These are phyloP conservation scores for Cheilosia urbana DNA, from an alignment of 2,888 invertebrate species.

Conservation along the genomic window DNA sequence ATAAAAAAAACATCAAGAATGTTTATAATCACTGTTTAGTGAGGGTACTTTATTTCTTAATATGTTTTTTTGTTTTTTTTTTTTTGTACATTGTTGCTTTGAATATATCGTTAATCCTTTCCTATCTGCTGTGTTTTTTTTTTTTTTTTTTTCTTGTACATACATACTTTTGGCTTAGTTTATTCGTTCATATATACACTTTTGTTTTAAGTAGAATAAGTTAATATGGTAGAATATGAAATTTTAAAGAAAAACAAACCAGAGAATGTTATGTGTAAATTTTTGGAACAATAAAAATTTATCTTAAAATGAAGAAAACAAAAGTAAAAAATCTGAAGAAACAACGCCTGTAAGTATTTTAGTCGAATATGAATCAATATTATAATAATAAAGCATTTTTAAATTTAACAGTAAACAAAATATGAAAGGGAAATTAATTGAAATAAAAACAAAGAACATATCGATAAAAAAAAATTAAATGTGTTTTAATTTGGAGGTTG, in stretches of 20 bases:
- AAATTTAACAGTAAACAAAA: conserved; percentile 62
- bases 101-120: background rate
- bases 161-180: conserved; percentile 19
- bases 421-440: conserved; percentile 57
- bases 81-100: background rate
- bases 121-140: conserved; percentile 26
- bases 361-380: conserved; percentile 70
- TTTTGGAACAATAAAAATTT: conserved; percentile 71
- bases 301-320: conserved; percentile 42
- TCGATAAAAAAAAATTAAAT: conserved; percentile 50
- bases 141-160: background rate
- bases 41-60: background rate
- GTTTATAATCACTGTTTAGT: background rate
- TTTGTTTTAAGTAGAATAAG: conserved; percentile 55
- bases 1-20: background rate
- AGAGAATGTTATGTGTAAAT: conserved; percentile 64
- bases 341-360: conserved; percentile 75
- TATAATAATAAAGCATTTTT: conserved; percentile 66
- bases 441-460: conserved; percentile 72
- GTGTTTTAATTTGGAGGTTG: conserved; percentile 43
- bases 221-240: conserved; percentile 70
- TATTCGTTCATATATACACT: conserved; percentile 11
- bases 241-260: conserved; percentile 34
- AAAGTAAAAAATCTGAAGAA: conserved; percentile 36
- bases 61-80: background rate